phyloP scores from a whole-genome alignment of 2,113 vertebrate species.

The zebrafish (Danio rerio) region GRCz12tu NC_133179.1:20849501-20850000 shows the following conservation, averaged over 20 bases:
- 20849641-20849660: background rate
- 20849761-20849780: slow-evolving; percentile 76
- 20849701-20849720: slow-evolving; percentile 56
- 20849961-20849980: slow-evolving; percentile 2
- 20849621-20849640: background rate
- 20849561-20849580: background rate
- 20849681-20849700: background rate
- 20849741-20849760: slow-evolving; percentile 57
- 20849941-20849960: slow-evolving; percentile 33
- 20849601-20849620: background rate
- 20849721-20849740: slow-evolving; percentile 67
- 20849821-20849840: slow-evolving; percentile 64
- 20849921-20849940: slow-evolving; percentile 36
- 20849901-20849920: slow-evolving; percentile 34
- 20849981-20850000: slow-evolving; percentile 26
- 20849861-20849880: slow-evolving; percentile 17
- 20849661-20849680: background rate
- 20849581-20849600: background rate
- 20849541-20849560: background rate
- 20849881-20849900: slow-evolving; percentile 32
- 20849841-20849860: slow-evolving; percentile 19
- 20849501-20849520: no score
- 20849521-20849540: no score
- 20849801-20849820: slow-evolving; percentile 67
- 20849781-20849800: slow-evolving; percentile 69